phyloP scores from a whole-genome alignment of 2,797 vertebrate genomes.

The Tarsius wallacei region DNA sequence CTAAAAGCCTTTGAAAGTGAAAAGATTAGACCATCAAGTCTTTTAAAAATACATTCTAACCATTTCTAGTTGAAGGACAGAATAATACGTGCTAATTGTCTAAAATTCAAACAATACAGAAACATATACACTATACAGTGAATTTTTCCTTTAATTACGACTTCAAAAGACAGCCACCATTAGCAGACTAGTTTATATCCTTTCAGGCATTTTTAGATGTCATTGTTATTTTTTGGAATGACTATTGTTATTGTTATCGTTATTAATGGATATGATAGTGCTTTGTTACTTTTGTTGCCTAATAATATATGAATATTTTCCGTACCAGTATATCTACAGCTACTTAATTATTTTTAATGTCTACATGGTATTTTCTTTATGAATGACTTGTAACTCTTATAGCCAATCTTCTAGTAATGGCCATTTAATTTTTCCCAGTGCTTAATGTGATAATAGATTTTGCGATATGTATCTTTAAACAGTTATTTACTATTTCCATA shows the following conservation, averaged over 20 bases:
- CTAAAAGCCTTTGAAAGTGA: not conserved
- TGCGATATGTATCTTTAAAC: slow-evolving; percentile 13
- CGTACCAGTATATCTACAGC: not conserved
- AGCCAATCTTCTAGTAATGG: not conserved
- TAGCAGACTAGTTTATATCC: not conserved
- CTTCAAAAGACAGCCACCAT: not conserved
- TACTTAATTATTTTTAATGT: slow-evolving; percentile 6
- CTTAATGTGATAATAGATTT: not conserved
- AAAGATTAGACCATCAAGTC: not conserved
- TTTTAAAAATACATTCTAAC: slow-evolving; percentile 35
- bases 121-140: not conserved
- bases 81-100: not conserved
- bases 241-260: not conserved
- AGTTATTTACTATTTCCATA: slow-evolving; percentile 37
- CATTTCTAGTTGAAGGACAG: slow-evolving; percentile 23
- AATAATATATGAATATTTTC: not conserved
- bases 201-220: not conserved
- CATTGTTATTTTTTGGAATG: not conserved
- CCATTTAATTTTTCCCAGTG: not conserved
- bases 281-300: not conserved
- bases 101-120: not conserved
- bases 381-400: not conserved
- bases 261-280: not conserved
- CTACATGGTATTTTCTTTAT: slow-evolving; percentile 44
- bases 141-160: not conserved